phyloP scores from a whole-genome alignment of 2,113 vertebrate genomes.

The Cyanistes caeruleus region DNA sequence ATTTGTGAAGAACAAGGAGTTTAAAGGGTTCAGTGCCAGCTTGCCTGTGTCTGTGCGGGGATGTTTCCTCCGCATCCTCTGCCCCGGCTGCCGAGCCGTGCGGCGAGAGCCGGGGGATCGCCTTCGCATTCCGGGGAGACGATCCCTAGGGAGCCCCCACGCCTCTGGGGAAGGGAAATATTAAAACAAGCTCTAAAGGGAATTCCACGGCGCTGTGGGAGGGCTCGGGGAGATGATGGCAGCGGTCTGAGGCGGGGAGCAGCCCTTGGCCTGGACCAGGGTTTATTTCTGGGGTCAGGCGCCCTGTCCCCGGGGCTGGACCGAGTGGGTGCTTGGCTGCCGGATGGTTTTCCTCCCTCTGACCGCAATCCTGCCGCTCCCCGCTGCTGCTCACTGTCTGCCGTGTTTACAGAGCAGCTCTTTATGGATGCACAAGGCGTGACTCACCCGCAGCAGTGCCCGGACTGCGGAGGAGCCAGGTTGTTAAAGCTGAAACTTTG shows the following conservation, averaged over 20 bases:
- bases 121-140: neutral
- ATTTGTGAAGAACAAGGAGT: neutral
- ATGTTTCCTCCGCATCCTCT: neutral
- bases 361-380: accelerated
- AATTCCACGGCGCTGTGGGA: accelerated
- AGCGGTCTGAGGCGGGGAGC: accelerated
- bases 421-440: neutral
- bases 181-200: accelerated
- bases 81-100: neutral
- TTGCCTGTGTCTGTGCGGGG: accelerated
- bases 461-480: neutral
- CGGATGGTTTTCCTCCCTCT: neutral
- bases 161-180: too few relatives aligned
- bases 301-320: neutral
- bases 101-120: neutral
- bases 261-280: accelerated
- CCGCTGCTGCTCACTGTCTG: neutral
- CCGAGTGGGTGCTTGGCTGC: accelerated
- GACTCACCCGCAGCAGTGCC: neutral
- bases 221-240: accelerated
- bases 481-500: neutral
- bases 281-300: accelerated
- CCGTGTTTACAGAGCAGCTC: neutral
- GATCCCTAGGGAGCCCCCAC: neutral
- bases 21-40: neutral